Base-by-base conservation (phyloP, 2,113 vertebrate genomes). In the Eurystomus gularis region DNA sequence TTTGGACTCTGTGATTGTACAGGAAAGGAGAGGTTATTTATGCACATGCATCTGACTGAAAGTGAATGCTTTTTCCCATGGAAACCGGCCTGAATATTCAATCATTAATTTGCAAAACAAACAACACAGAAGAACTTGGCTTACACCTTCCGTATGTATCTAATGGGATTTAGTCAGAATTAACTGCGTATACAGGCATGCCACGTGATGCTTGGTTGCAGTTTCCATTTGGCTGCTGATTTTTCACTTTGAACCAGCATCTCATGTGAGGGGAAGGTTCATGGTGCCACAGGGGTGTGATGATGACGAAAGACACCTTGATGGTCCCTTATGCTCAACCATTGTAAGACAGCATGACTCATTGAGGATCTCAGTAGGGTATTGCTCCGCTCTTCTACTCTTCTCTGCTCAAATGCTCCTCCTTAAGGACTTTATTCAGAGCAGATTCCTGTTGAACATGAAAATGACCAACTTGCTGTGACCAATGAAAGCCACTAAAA, bases 61-160 rank as follows among this genome's bases (percentile, higher is more conserved):
- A 82, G 19, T 3, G 64, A 48, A 39, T 42, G 14, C 3, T 61
- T 93, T 82, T 76, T 66, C 48, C 86, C 24, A 10, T 66, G 29
- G 65, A 86, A 88, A 93, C 13, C 64, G n/a, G 28, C 66, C 57
- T 69, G 61, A 91, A 71, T 91, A 91, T 78, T 92, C 83, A 37
- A 55, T 11, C 44, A 57, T 37, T 70, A 65, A 72, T 96, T 61
- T 84, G 46, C 7, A 93, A 94, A 94, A 28, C 20, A 92, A 85
- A 42, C 31, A 94, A 61, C 37, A 31, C 57, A 57, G 69, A 73
- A 40, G 57, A 18, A 42, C 44, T 78, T 89, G 21, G 29, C 73
- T 49, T 70, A 18, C 4, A 5, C 24, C 37, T 94, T 72, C 70
- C 12, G n/a, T 57, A 64, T 3, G 8, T 33, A 49, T 81, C 76